Base-by-base conservation (phyloP, 2,113 vertebrate species). In the Oceanodroma tethys region DNA sequence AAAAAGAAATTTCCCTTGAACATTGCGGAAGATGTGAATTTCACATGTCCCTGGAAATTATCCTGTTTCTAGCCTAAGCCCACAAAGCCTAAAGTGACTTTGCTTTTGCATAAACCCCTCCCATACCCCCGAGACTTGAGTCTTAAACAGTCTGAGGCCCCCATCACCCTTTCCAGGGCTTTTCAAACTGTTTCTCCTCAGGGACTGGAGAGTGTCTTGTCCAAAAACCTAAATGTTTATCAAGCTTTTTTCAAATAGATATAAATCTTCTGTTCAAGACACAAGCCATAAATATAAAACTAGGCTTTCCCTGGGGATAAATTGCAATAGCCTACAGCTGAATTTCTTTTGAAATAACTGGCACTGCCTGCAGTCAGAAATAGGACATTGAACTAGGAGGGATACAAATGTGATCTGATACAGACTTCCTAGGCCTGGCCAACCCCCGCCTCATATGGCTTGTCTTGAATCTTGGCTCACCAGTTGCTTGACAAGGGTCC, bases 281-380 rank as follows among this genome's bases (percentile, higher is more conserved):
- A 72, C 56, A 68, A 62, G 23, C 60, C 47, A 63, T 95, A 96
- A 96, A 96, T 95, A 95, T 56, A 86, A 93, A 93, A 20, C 47
- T 25, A 79, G 76, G 14, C 52, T 91, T 94, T 81, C 91, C 81
- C 86, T 71, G 26, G 84, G 95, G 91, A 95, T 48, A 74, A 89
- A 47, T 42, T 86, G 38, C 83, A 95, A 59, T 27, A 93, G 70
- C 78, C 50, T 84, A 36, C 84, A 93, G 76, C 56, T 68, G 84
- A 93, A 40, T 75, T 71, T 93, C 55, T 96, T 93, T 75, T 81
- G 76, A 93, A 95, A 94, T 74, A 96, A 81, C 68, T 94, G 93
- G 83, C 86, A 91, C 32, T 75, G 81, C 56, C 50, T 94, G 72
- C 40, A 83, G 86, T 90, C 86, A 95, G 71, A 95, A 96, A 95